Conservation (phyloP, 2,888 invertebrate genomes). For the Fissipunctia ypsillon region DNA sequence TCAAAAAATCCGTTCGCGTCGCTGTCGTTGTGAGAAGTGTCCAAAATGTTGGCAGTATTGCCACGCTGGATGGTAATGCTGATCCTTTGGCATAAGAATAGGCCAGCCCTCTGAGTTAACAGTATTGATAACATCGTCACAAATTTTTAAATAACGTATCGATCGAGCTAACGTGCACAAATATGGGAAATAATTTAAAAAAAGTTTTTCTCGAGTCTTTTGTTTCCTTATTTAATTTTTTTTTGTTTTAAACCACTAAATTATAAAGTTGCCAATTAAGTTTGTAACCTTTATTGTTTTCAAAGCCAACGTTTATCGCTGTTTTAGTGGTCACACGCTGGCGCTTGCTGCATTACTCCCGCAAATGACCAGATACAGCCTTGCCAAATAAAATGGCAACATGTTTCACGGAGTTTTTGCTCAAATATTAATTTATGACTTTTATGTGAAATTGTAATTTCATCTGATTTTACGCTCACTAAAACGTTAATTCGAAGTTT, state of each 20-base stretch:
- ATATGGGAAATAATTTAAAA: not conserved
- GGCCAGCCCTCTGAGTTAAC: not conserved
- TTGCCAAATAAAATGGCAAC: conserved; percentile 43
- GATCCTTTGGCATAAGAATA: too few relatives aligned
- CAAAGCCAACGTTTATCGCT: not conserved
- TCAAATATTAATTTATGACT: not conserved
- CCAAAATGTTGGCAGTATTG: too few relatives aligned
- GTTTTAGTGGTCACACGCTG: conserved; percentile 3
- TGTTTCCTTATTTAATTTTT: not conserved
- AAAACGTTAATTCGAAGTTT: too few relatives aligned
- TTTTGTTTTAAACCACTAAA: not conserved
- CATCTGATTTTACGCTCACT: too few relatives aligned
- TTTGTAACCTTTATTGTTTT: not conserved
- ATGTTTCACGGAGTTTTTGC: not conserved
- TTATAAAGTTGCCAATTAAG: not conserved
- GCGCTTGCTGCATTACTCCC: conserved; percentile 25
- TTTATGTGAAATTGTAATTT: too few relatives aligned
- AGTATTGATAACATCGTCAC: not conserved
- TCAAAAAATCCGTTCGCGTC: too few relatives aligned
- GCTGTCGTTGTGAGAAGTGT: too few relatives aligned
- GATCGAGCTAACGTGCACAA: not conserved
- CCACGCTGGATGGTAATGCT: too few relatives aligned
- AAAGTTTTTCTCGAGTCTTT: not conserved
- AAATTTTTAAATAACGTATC: not conserved
- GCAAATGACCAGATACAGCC: conserved; percentile 30